These are phyloP conservation scores for Xenops minutus DNA, from an alignment of 2,797 vertebrate species.

Conservation along the genomic window DNA sequence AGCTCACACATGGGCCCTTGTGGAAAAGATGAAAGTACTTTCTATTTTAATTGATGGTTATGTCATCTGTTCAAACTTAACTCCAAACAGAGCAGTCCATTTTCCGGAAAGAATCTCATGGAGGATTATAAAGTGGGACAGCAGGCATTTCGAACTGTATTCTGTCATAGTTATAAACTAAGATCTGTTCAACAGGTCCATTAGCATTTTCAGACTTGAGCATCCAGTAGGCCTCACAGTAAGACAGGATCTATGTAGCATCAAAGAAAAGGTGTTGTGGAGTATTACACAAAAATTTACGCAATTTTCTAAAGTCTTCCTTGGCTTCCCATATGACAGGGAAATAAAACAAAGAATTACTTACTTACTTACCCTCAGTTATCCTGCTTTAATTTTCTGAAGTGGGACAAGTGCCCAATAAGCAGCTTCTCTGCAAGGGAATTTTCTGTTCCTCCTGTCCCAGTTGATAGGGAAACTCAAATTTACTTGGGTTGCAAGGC, in stretches of 20 bases:
- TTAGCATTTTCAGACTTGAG: neutral
- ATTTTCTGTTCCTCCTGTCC: neutral
- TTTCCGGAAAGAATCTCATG: neutral
- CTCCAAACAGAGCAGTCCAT: neutral
- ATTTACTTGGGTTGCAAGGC: neutral
- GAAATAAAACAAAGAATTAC: neutral
- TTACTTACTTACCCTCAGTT: neutral
- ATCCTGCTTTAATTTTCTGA: neutral
- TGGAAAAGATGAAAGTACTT: neutral
- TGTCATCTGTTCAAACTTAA: neutral
- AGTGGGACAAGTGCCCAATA: neutral
- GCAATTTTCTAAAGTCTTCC: neutral
- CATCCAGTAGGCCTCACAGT: neutral
- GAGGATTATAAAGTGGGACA: neutral
- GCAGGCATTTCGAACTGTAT: neutral
- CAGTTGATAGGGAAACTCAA: neutral
- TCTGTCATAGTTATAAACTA: neutral
- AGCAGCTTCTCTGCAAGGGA: neutral
- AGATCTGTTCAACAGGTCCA: neutral
- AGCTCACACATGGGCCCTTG: accelerated
- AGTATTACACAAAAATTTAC: neutral
- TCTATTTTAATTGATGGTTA: neutral
- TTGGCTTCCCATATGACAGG: neutral
- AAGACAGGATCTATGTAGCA: neutral
- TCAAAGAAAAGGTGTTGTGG: neutral